Evolutionary conservation across 2,888 invertebrate genomes (phyloP).

Genomic region (Oscheius onirici): DNA sequence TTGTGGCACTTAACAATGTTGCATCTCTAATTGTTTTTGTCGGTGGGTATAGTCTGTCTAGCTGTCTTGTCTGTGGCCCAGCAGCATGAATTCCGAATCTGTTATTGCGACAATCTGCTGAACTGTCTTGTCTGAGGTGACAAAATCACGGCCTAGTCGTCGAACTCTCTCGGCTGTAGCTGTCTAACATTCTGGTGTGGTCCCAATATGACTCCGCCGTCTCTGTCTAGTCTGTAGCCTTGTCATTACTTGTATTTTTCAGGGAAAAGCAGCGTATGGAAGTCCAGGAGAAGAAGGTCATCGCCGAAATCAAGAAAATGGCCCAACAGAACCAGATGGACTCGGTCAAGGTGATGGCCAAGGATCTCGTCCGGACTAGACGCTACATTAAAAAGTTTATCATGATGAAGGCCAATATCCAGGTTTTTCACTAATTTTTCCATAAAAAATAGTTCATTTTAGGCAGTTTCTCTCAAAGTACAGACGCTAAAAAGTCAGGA

Average conservation of each 20-base stretch:
- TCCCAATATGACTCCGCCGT: no score
- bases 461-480: slow-evolving; percentile 91
- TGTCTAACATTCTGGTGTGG: no score
- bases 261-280: slow-evolving; percentile 80
- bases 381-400: slow-evolving; percentile 96
- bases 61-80: background rate
- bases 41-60: background rate
- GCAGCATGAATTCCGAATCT: no score
- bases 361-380: slow-evolving; percentile 94
- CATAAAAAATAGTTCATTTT: background rate
- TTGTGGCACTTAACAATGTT: no score
- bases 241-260: no score
- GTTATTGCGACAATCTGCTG: no score
- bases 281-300: slow-evolving; percentile 97
- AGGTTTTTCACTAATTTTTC: slow-evolving; percentile 72
- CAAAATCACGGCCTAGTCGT: no score
- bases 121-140: no score
- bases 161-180: no score
- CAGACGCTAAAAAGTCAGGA: slow-evolving; percentile 97
- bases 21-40: no score
- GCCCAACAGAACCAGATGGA: slow-evolving; percentile 99
- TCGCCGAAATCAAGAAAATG: slow-evolving; percentile 95
- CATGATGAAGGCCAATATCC: slow-evolving; percentile 98
- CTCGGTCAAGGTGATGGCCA: slow-evolving; percentile 99
- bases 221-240: no score